A percentile compares a stretch with the other conserved stretches of the same genome.
phyloP scores from a whole-genome alignment of 2,113 vertebrate genomes.

The Ammodytes marinus region DNA sequence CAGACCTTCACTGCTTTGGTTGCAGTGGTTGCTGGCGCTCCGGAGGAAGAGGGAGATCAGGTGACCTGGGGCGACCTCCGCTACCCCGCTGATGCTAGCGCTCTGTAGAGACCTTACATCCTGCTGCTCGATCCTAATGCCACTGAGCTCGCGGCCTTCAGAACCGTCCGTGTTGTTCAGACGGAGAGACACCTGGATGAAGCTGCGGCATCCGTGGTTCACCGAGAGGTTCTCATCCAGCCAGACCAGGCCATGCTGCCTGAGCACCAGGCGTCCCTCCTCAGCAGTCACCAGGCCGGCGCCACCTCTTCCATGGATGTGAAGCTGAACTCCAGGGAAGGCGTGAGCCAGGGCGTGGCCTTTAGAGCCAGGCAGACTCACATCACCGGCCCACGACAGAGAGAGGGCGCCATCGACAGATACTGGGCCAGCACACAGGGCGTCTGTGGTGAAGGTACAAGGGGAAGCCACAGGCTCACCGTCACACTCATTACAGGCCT shows the following conservation, averaged over 20 bases:
- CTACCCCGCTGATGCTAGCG: conserved; percentile 85
- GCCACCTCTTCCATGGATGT: conserved; percentile 80
- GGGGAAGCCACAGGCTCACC: conserved; percentile 77
- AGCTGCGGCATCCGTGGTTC: conserved; percentile 89
- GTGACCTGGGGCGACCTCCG: conserved; percentile 86
- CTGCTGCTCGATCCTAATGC: conserved; percentile 86
- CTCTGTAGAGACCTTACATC: conserved; percentile 87
- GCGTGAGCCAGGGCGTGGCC: conserved; percentile 65
- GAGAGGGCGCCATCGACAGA: conserved; percentile 82
- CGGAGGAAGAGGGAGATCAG: conserved; percentile 82
- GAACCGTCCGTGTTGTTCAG: conserved; percentile 84
- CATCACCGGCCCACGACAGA: conserved; percentile 85
- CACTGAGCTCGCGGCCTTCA: conserved; percentile 82
- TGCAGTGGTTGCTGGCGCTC: conserved; percentile 88
- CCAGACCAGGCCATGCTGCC: conserved; percentile 90
- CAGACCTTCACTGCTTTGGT: conserved; percentile 85
- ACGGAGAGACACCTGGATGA: conserved; percentile 88
- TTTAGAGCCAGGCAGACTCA: conserved; percentile 70
- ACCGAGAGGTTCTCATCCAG: conserved; percentile 88
- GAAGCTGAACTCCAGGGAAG: conserved; percentile 83
- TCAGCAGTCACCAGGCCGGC: conserved; percentile 74
- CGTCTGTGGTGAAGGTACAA: conserved; percentile 86
- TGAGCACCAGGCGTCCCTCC: conserved; percentile 81
- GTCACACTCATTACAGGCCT: conserved; percentile 88
- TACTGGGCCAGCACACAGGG: conserved; percentile 80